Base-by-base conservation (phyloP, 2,113 vertebrate genomes). In the Anhinga anhinga region DNA sequence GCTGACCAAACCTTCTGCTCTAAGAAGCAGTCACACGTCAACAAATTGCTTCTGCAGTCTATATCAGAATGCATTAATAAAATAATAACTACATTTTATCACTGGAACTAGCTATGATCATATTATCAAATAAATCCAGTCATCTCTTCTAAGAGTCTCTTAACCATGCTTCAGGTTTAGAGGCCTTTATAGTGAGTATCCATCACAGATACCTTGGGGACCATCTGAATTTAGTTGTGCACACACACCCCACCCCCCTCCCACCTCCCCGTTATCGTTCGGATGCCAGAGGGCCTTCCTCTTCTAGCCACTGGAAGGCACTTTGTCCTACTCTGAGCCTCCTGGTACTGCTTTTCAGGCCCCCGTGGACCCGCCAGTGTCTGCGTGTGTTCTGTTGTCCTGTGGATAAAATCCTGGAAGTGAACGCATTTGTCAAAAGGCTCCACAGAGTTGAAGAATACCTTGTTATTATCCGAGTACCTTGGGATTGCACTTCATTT, bases 291-390 rank as follows among this genome's bases (percentile, higher is more conserved):
- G 5, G 19, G 8, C 17, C 7, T 49, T 49, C 15, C 3, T 71
- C 8, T 80, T 50, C 11, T 66, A 45, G 34, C 4, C 7, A 12
- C 10, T 66, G 32, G 13, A 90, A 76, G 17, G 14, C 25, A 52
- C 32, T 76, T 88, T 62, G 25, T 61, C 29, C 20, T 91, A 5
- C 40, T 66, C 23, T 84, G 11, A 45, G 23, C 13, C 10, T 45
- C 50, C n/a, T 81, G 40, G 6, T 85, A 34, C 29, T 55, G 29
- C 6, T 91, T 85, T 47, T 6, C 8, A n/a, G 22, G 15, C 56
- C 22, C 10, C 10, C 15, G 9, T 1, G 0, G 13, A 49, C 34
- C 25, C 2, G 1, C 26, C 12, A 40, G 5, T 71, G 16, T 40
- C 40, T 3, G 2, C 3, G 11, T 81, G 8, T 53, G 27, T 38